Conservation (phyloP, 2,888 invertebrate genomes). For the Amphipoea oculea region DNA sequence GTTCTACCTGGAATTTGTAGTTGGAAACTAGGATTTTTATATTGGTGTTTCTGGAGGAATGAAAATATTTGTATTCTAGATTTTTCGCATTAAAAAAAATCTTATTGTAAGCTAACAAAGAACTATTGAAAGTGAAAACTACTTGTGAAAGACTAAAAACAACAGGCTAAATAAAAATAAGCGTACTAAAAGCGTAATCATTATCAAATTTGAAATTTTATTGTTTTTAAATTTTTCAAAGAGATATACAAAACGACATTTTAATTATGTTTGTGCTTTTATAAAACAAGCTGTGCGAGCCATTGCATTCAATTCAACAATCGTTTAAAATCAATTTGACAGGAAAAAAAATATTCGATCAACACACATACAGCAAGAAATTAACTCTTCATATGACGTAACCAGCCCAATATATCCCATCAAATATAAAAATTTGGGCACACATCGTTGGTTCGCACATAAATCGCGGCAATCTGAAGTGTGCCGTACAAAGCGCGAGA, state of each 20-base stretch:
- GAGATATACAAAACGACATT: background rate
- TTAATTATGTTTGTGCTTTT: slow-evolving; percentile 4
- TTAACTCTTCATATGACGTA: background rate
- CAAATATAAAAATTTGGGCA: slow-evolving; percentile 28
- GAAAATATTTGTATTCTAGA: background rate
- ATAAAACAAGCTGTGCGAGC: background rate
- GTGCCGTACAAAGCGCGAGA: slow-evolving; percentile 47
- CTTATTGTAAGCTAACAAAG: too few relatives aligned
- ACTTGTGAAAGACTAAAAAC: too few relatives aligned
- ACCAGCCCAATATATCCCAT: slow-evolving; percentile 34
- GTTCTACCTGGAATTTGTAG: slow-evolving; percentile 8
- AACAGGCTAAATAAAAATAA: background rate
- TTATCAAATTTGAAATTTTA: background rate
- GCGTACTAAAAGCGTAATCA: background rate
- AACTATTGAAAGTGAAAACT: background rate
- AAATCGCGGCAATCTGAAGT: slow-evolving; percentile 62
- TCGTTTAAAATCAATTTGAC: background rate
- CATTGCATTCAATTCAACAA: background rate
- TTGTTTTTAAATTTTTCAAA: background rate
- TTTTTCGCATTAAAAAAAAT: background rate
- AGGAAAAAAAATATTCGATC: background rate
- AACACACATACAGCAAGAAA: background rate
- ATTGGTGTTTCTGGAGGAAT: background rate
- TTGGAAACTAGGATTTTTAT: slow-evolving; percentile 14
- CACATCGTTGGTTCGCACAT: slow-evolving; percentile 49